Evolutionary conservation across 2,113 vertebrate species (phyloP).

Genomic region (Gulo gulo): DNA sequence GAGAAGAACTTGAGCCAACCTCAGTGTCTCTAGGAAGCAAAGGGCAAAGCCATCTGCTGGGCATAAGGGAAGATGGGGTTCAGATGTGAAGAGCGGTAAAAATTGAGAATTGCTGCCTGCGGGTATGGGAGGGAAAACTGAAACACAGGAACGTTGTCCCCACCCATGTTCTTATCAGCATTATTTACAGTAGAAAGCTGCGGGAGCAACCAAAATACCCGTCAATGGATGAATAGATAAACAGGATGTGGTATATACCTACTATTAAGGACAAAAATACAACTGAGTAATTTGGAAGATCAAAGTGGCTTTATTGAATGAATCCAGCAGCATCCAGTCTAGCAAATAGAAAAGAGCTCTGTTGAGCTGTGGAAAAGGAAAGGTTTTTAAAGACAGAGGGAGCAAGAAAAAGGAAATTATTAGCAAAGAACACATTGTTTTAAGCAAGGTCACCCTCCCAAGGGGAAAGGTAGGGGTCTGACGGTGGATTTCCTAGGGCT

Average conservation of each 20-base stretch:
- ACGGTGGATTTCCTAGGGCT: background rate
- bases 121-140: background rate
- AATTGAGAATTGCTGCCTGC: background rate
- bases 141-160: background rate
- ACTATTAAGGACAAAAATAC: background rate
- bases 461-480: background rate
- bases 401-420: background rate
- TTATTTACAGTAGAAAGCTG: background rate
- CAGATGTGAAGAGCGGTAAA: background rate
- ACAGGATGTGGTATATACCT: background rate
- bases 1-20: background rate
- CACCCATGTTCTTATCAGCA: background rate
- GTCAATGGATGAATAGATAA: background rate
- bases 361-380: background rate
- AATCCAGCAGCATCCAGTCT: background rate
- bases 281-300: background rate
- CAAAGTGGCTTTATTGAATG: background rate
- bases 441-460: background rate
- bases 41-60: background rate
- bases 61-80: background rate
- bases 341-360: background rate
- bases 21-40: background rate
- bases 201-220: background rate
- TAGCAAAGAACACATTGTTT: background rate
- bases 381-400: background rate